Base-by-base conservation (phyloP, 2,797 vertebrate species). In the Oreochromis grahami region DNA sequence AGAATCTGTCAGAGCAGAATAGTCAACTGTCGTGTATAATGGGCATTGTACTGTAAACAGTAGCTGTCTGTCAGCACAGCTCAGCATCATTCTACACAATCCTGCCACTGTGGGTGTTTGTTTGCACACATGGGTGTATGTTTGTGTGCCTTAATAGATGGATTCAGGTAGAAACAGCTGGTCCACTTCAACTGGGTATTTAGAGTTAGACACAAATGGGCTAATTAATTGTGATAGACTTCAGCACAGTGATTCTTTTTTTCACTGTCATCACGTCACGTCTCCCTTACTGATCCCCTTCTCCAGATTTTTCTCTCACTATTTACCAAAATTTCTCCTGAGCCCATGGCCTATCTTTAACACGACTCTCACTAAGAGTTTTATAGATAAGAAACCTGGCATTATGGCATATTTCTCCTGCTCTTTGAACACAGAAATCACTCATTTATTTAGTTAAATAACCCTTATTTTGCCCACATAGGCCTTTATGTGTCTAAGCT, bases 91-190 rank as follows among this genome's bases (percentile, higher is more conserved):
- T 53, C 52, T 79, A 58, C 6, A 14, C 56, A 80, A 41, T 38
- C 17, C 8, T 81, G 84, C 56, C 76, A 19, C 65, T 70, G 77
- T 78, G 78, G 32, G 78, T 82, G 87, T 88, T 80, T 92, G 80
- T 85, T 70, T 87, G 50, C 52, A 48, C 55, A 70, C 26, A 58
- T 52, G 78, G 13, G 82, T 83, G 78, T 74, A 50, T 78, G 78
- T 78, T 65, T 90, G 63, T 78, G 48, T 74, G 80, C 48, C 50
- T 65, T 85, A 79, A 87, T 81, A 72, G 72, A 91, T 84, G 58
- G 45, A 86, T 87, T 80, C 80, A 89, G 87, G 83, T 89, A 85
- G 48, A 91, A 92, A 91, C 92, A 92, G 91, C 92, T 92, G 92
- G 87, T 91, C 82, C 76, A 77, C 82, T 89, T 91, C 82, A 87